Evolutionary conservation across 2,888 invertebrate genomes (phyloP), one percentile per base, ranked within the genome.

Genomic region (Beris chalybata): DNA sequence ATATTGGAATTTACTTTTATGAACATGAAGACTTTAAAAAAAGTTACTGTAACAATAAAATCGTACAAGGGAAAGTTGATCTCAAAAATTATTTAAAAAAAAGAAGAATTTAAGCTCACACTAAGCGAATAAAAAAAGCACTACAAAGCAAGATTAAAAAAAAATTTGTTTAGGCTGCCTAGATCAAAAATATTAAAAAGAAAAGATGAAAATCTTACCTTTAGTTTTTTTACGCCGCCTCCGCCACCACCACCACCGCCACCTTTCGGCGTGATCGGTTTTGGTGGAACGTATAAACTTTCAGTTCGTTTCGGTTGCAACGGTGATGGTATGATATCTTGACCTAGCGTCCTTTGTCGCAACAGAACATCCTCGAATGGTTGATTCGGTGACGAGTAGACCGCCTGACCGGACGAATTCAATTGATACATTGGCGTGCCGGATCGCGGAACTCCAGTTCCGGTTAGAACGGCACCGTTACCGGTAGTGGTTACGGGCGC

Each of bases 261-360:
- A 12, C 81, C 77, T 56, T 76, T 76, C 69, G 84, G 76, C 69
- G 84, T 83, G 70, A 82, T 83, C 57, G 87, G 86, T 74, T 84
- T 83, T 29, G 83, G 82, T 63, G 86, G 84, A 74, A 93, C 87
- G 81, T 89, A 94, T 74, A 95, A 85, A 78, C 94, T 94, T 82
- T 95, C 95, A 71, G 94, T 94, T 76, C 95, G 86, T 81, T 95
- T 94, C 67, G 94, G 94, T 79, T 93, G 92, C 75, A 89, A 89
- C 68, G 87, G 89, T 73, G 93, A 93, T 70, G 93, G 93, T 75
- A 92, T 87, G 79, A 94, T 93, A 78, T 94, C 94, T 82, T 94
- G 94, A 69, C 93, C 93, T 66, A 93, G 85, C 72, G 85, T 89
- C 74, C 92, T 85, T 79, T 92, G 92, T 76, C 90, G 85, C 74